Conservation (phyloP, 2,797 vertebrate species). For the Diceros bicornis region DNA sequence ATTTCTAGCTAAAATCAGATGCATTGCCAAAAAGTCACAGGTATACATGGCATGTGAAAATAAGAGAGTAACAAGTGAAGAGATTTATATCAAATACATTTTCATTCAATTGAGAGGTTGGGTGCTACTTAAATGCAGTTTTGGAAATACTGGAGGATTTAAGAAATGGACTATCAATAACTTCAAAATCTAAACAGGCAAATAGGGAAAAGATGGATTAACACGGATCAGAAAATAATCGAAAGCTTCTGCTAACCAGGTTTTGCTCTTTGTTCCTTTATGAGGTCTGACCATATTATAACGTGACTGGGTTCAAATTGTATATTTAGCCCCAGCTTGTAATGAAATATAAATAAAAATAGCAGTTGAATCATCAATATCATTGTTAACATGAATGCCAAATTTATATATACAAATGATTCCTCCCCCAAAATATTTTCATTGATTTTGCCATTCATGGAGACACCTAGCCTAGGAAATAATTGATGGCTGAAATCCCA, state of each 20-base stretch:
- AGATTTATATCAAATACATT: not conserved
- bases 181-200: not conserved
- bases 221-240: not conserved
- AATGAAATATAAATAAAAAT: not conserved
- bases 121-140: not conserved
- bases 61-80: not conserved
- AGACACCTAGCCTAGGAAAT: not conserved
- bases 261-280: not conserved
- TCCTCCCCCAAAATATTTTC: not conserved
- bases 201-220: not conserved
- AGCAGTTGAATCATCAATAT: not conserved
- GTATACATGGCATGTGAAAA: not conserved
- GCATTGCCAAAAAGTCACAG: conserved; percentile 39
- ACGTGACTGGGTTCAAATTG: not conserved
- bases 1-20: conserved; percentile 24
- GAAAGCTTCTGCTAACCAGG: not conserved
- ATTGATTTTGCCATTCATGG: not conserved
- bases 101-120: not conserved
- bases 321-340: not conserved
- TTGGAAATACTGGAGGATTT: conserved; percentile 9
- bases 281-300: not conserved
- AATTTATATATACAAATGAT: not conserved
- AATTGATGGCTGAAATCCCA: not conserved
- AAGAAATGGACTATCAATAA: conserved; percentile 5
- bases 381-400: not conserved